Base-by-base conservation (phyloP, 64 coral and sea anemone species). In the Pocillopora damicornis region DNA sequence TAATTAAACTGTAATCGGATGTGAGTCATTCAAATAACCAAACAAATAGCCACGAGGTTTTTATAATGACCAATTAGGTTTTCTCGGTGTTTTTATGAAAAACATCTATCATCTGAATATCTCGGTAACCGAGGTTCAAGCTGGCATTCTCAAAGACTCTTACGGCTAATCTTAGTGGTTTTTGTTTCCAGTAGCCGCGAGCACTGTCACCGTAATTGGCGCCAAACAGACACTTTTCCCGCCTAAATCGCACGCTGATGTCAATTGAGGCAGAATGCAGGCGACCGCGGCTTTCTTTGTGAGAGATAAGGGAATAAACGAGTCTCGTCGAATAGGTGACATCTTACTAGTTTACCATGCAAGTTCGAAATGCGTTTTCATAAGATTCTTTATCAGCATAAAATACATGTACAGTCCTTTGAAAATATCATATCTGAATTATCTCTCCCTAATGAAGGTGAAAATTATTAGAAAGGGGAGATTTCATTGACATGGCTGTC, bases 141-240 rank as follows among this genome's bases (percentile, higher is more conserved):
- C 81, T 85, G 81, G 81, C 38, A 58, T 56, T 25, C 22, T 83
- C 63, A 63, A 83, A 67, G 63, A 25, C 63, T 68, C 61, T 68
- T 83, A 45, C 12, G 34, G 35, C 65, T 73, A 85, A 85, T 85
- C 72, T 71, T 9, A 72, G 81, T 25, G 38, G 63, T 72, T 85
- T 83, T 51, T 51, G 42, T 51, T 51, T 57, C 65, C 9, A 25
- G 67, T 71, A 72, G 37, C 81, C 81, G 17, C 63, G 22, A 69
- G 64, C 81, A 37, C 15, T 58, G 81, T 85, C 37, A 72, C 35
- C 35, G 36, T 85, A 72, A 71, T 68, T 72, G 81, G 81, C 81
- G 81, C 65, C 81, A 85, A 57, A 73, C 37, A 66, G 81, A 67
- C 81, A 84, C 68, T 69, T 71, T 84, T 84, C 81, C 81, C 81